phyloP scores from a whole-genome alignment of 2,113 vertebrate species.

The Nestor notabilis region DNA sequence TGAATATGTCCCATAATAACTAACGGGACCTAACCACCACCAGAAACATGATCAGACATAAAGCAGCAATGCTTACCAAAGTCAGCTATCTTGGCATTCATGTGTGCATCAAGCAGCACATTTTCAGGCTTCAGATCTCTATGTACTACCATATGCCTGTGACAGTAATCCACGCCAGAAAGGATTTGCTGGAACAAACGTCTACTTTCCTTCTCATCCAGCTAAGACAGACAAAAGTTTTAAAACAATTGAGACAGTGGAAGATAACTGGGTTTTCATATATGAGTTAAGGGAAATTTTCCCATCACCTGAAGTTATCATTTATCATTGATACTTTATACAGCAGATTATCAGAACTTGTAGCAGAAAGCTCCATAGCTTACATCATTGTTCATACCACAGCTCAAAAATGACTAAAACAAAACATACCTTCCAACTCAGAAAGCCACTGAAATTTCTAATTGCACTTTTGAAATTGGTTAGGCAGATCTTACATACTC shows the following conservation, averaged over 20 bases:
- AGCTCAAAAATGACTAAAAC: background rate
- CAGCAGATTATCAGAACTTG: background rate
- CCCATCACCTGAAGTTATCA: background rate
- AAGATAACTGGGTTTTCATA: background rate
- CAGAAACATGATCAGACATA: background rate
- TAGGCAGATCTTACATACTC: background rate
- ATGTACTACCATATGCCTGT: constrained; percentile 98
- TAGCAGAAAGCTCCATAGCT: background rate
- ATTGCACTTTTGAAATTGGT: background rate
- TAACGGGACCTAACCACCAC: background rate
- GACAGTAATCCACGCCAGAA: constrained; percentile 98
- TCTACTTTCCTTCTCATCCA: constrained; percentile 96
- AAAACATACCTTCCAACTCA: background rate
- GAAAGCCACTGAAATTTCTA: background rate
- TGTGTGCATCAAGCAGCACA: constrained; percentile 96
- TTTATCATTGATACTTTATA: background rate
- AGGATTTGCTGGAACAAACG: constrained; percentile 98
- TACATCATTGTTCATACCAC: background rate
- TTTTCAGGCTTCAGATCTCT: constrained; percentile 98
- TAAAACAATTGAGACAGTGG: background rate
- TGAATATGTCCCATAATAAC: background rate
- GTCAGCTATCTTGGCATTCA: constrained; percentile 99
- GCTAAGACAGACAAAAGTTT: constrained; percentile 70
- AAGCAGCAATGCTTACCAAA: constrained; percentile 82
- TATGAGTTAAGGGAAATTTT: background rate